These are phyloP conservation scores for Muricea muricata DNA, from an alignment of 92 coral and sea anemone species.

Conservation along the genomic window DNA sequence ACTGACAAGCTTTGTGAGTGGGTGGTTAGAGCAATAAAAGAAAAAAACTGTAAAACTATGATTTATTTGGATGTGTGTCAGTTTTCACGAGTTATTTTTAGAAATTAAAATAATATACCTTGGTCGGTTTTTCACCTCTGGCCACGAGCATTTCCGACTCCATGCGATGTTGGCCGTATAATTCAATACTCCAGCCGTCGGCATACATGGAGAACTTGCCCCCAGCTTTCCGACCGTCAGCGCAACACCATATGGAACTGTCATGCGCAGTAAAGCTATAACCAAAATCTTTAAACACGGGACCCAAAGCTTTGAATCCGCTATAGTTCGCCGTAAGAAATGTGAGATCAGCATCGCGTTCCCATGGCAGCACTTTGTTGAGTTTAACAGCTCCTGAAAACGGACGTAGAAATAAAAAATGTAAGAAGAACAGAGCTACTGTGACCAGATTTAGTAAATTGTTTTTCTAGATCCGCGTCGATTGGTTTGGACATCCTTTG, in stretches of 20 bases:
- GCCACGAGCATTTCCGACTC: constrained; percentile 91
- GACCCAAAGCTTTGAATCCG: constrained; percentile 77
- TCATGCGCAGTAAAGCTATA: constrained; percentile 75
- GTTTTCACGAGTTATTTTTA: no score
- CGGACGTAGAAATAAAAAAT: no score
- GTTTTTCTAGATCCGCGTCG: no score
- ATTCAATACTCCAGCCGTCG: constrained; percentile 83
- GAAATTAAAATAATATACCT: no score
- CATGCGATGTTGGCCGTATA: constrained; percentile 96
- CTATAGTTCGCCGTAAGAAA: constrained; percentile 91
- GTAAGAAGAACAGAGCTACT: no score
- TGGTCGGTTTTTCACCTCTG: constrained; percentile 89
- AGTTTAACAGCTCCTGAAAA: constrained; percentile 93
- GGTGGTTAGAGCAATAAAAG: no score
- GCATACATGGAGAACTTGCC: constrained; percentile 82
- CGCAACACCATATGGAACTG: constrained; percentile 89
- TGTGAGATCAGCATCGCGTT: constrained; percentile 98
- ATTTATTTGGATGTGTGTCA: no score
- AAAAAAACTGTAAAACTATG: no score
- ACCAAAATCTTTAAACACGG: constrained; percentile 72
- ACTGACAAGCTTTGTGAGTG: no score
- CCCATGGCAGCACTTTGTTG: constrained; percentile 99
- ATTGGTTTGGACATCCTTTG: no score
- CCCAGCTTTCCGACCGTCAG: constrained; percentile 93
- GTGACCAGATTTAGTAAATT: no score